Percentiles rank a stretch among this genome's conserved stretches.
phyloP scores from a whole-genome alignment of 2,797 vertebrate species.

The Spinus pinus region DNA sequence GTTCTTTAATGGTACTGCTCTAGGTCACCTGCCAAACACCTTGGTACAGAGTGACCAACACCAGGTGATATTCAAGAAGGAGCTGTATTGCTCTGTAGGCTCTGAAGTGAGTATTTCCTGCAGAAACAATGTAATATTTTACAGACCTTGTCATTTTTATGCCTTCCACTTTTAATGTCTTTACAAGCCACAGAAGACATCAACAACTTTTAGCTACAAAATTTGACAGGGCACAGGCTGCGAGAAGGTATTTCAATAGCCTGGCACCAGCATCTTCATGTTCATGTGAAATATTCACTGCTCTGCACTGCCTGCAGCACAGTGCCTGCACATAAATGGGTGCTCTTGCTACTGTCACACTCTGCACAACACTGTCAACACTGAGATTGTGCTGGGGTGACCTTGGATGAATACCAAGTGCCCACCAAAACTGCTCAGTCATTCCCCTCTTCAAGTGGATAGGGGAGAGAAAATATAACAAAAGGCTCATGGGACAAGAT shows the following conservation, averaged over 20 bases:
- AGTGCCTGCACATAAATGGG: not conserved
- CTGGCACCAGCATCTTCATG: not conserved
- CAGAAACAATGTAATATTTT: not conserved
- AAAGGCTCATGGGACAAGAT: not conserved
- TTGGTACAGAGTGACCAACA: accelerated
- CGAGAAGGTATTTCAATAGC: not conserved
- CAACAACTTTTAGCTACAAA: not conserved
- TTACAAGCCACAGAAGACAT: not conserved
- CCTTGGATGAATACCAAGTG: not conserved
- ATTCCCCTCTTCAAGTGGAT: not conserved
- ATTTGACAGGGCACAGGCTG: not conserved
- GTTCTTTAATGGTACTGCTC: not conserved
- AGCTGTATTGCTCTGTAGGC: not conserved
- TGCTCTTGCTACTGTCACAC: not conserved
- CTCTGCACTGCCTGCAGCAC: not conserved
- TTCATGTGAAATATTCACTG: not conserved
- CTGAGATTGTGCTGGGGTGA: not conserved
- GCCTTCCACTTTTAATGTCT: not conserved
- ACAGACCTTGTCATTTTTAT: not conserved
- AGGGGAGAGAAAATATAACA: not conserved
- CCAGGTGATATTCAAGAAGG: not conserved
- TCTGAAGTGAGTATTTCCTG: not conserved
- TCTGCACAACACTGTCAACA: not conserved
- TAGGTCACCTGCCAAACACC: not conserved
- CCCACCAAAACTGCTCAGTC: not conserved